Evolutionary conservation across 2,113 vertebrate species (phyloP).

Genomic region (Limanda limanda): DNA sequence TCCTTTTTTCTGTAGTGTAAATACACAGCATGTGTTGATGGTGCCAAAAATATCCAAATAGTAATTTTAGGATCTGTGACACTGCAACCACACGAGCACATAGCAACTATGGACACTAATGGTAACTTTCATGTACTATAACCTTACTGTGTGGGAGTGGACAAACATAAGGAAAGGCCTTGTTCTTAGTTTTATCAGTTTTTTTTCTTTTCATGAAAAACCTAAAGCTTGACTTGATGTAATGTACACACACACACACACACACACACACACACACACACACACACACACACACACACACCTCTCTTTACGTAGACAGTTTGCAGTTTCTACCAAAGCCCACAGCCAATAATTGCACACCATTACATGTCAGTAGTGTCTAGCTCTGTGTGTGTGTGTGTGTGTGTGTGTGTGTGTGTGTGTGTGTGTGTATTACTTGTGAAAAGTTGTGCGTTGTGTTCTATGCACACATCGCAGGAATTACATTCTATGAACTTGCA

Average conservation of each 20-base stretch:
- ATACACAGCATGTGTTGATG: too few species aligned
- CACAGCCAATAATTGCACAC: conserved; percentile 33
- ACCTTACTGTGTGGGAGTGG: neutral
- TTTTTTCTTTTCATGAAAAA: too few species aligned
- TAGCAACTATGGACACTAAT: neutral
- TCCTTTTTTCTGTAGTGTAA: too few species aligned
- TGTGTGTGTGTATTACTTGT: neutral
- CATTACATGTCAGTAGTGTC: conserved; percentile 17
- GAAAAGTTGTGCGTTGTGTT: neutral
- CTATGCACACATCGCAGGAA: neutral
- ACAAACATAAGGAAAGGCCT: neutral
- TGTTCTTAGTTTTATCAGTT: neutral
- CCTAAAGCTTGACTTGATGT: too few species aligned
- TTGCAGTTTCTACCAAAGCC: conserved; percentile 11
- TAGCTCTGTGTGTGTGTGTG: conserved; percentile 7
- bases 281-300: neutral
- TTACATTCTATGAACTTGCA: neutral
- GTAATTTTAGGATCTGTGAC: neutral
- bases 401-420: neutral
- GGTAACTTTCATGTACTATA: neutral
- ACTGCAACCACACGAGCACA: neutral
- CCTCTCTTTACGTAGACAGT: neutral
- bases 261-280: neutral
- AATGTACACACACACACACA: too few species aligned
- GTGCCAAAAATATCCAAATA: too few species aligned